Evolutionary conservation across 2,797 vertebrate species (phyloP).

Genomic region (Propithecus perrieri): DNA sequence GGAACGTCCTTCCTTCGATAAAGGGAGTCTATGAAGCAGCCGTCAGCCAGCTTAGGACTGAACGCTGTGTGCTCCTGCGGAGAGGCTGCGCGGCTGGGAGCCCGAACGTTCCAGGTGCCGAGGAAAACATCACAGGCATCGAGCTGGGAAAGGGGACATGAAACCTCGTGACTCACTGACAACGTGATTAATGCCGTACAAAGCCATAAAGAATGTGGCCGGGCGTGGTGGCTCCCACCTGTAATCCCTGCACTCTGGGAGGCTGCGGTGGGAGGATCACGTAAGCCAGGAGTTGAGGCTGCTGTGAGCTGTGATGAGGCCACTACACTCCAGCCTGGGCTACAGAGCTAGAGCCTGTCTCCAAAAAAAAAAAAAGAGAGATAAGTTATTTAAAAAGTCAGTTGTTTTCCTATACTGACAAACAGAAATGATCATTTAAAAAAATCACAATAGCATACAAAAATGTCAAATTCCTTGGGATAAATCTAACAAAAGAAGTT

Average conservation of each 20-base stretch:
- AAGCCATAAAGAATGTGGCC: neutral
- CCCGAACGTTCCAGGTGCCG: no score
- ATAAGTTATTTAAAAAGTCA: neutral
- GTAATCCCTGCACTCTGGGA: no score
- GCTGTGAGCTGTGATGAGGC: neutral
- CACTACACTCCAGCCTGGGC: neutral
- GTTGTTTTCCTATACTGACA: neutral
- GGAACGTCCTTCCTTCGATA: neutral
- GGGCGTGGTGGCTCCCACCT: no score
- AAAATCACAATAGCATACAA: neutral
- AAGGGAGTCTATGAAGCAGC: neutral
- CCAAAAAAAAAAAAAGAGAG: neutral
- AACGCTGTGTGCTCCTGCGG: neutral
- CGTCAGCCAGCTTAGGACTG: no score
- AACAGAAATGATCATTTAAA: neutral
- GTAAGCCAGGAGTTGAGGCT: no score
- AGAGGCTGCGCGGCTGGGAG: no score
- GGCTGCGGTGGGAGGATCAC: no score
- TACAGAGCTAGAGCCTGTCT: neutral
- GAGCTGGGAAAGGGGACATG: neutral
- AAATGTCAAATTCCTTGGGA: neutral
- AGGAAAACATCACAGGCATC: neutral
- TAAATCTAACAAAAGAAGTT: neutral
- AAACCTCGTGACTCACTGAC: fast-evolving
- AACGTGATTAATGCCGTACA: neutral